Evolutionary conservation across 2,113 vertebrate genomes (phyloP).

Genomic region (Aegithalos caudatus): DNA sequence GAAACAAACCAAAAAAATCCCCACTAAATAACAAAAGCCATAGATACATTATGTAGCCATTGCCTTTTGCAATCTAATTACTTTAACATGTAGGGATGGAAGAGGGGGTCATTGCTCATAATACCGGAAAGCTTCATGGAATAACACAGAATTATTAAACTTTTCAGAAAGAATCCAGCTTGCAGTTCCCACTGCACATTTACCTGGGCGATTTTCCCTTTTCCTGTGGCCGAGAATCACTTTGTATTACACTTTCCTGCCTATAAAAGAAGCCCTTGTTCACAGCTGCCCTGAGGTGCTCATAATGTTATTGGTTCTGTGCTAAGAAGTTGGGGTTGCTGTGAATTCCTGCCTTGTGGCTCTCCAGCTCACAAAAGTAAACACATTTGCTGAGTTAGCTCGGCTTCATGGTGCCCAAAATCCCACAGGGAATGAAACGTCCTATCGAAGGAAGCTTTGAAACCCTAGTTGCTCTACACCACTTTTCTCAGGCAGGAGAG

Average conservation of each 20-base stretch:
- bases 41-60: not conserved
- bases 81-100: conserved; percentile 5
- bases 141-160: conserved; percentile 32
- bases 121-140: not conserved
- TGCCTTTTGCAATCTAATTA: conserved; percentile 15
- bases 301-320: conserved; percentile 63
- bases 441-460: conserved; percentile 65
- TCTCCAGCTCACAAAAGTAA: conserved; percentile 50
- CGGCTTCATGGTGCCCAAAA: conserved; percentile 26
- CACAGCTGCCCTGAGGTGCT: conserved; percentile 50
- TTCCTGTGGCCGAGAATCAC: conserved; percentile 52
- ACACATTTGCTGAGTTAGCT: conserved; percentile 28
- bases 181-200: conserved; percentile 22
- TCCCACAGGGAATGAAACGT: conserved; percentile 50
- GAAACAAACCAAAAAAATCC: not conserved
- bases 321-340: conserved; percentile 46
- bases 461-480: conserved; percentile 60
- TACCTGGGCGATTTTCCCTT: conserved; percentile 44
- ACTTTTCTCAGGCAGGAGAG: conserved; percentile 23
- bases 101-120: not conserved
- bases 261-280: conserved; percentile 74
- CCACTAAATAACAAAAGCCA: not conserved
- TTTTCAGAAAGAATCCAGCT: conserved; percentile 37
- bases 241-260: conserved; percentile 29
- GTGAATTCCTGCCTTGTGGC: conserved; percentile 75